These are phyloP conservation scores for Zosterops pallidus DNA, from an alignment of 2,113 vertebrate genomes.

Conservation along the genomic window DNA sequence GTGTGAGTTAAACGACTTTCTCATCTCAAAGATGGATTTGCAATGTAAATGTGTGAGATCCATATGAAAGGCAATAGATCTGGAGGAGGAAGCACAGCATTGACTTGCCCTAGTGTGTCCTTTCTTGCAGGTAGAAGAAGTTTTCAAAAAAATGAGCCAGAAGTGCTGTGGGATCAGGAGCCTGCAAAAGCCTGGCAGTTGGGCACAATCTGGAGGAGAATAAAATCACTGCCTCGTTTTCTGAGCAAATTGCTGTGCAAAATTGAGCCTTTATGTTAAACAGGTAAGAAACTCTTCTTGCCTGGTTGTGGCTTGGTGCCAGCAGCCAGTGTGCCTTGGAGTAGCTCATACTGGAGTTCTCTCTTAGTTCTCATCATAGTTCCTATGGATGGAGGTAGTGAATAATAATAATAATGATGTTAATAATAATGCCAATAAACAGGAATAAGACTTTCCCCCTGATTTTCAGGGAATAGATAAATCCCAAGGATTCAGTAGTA, in stretches of 20 bases:
- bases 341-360: background rate
- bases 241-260: background rate
- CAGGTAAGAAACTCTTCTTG: background rate
- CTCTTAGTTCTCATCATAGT: background rate
- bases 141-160: background rate
- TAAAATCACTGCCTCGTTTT: background rate
- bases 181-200: background rate
- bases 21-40: slow-evolving; percentile 8
- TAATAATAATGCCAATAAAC: background rate
- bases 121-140: background rate
- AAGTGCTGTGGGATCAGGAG: background rate
- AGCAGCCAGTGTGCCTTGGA: background rate
- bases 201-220: background rate
- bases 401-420: background rate
- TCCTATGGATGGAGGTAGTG: background rate
- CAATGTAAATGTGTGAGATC: slow-evolving; percentile 3
- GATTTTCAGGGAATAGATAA: background rate
- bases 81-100: background rate
- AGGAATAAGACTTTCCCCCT: background rate
- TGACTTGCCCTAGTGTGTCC: background rate
- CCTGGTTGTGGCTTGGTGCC: background rate
- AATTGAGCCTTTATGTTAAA: background rate
- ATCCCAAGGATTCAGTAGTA: background rate
- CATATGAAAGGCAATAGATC: background rate
- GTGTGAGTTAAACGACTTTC: background rate